Conservation (phyloP, 2,113 vertebrate genomes). For the Thamnophis sirtalis region DNA sequence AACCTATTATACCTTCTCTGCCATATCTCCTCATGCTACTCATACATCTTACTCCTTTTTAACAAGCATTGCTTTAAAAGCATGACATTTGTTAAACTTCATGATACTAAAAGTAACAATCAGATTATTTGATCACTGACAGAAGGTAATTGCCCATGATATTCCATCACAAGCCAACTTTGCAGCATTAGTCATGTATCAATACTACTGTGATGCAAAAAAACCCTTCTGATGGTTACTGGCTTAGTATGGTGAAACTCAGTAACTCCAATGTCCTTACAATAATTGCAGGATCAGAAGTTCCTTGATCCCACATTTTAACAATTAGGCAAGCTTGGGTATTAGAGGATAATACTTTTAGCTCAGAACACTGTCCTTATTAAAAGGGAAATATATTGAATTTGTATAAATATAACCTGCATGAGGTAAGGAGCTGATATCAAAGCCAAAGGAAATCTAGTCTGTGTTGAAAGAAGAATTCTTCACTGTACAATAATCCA, state of each 20-base stretch:
- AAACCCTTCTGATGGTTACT: background rate
- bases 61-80: constrained; percentile 48
- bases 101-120: constrained; percentile 52
- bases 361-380: background rate
- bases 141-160: constrained; percentile 45
- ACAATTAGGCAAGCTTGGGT: background rate
- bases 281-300: background rate
- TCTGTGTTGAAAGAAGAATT: background rate
- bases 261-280: background rate
- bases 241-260: background rate
- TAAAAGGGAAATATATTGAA: background rate
- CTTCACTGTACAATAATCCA: background rate
- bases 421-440: background rate
- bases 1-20: background rate
- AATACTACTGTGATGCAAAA: constrained; percentile 47
- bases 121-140: constrained; percentile 47
- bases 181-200: constrained; percentile 60
- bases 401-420: background rate
- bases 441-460: background rate
- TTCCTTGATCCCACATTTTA: background rate
- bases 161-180: constrained; percentile 52
- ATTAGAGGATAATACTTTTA: background rate
- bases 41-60: background rate
- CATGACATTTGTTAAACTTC: constrained; percentile 34
- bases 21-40: constrained; percentile 23